Conservation (phyloP, 2,113 vertebrate genomes). For the Tychaedon coryphoeus region DNA sequence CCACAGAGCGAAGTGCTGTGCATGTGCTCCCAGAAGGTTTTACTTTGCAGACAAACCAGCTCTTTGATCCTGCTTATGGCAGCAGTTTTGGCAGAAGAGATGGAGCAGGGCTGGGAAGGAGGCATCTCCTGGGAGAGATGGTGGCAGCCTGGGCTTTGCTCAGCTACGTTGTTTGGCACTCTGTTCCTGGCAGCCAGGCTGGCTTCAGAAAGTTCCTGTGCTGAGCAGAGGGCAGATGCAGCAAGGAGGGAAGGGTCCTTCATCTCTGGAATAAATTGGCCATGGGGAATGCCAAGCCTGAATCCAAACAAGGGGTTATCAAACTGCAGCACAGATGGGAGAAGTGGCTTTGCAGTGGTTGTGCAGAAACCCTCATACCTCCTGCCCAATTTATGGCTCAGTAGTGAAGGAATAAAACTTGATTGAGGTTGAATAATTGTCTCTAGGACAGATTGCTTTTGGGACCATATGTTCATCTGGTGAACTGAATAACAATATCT, state of each 20-base stretch:
- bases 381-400: not conserved
- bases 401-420: not conserved
- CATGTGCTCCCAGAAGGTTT: not conserved
- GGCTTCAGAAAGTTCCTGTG: not conserved
- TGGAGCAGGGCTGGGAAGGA: not conserved
- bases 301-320: not conserved
- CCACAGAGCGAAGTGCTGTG: accelerated
- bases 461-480: not conserved
- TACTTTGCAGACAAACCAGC: not conserved
- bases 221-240: not conserved
- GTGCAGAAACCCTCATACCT: not conserved
- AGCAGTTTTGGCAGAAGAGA: not conserved
- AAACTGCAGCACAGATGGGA: not conserved
- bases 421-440: not conserved
- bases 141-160: not conserved
- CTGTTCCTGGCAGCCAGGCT: not conserved
- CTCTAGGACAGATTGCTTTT: not conserved
- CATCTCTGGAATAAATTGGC: not conserved
- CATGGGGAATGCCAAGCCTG: not conserved
- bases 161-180: not conserved
- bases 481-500: not conserved
- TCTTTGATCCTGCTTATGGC: not conserved
- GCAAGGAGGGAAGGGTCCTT: not conserved
- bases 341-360: not conserved
- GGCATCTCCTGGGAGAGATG: not conserved